Evolutionary conservation across 2,797 vertebrate species (phyloP).

Genomic region (Echiichthys vipera): DNA sequence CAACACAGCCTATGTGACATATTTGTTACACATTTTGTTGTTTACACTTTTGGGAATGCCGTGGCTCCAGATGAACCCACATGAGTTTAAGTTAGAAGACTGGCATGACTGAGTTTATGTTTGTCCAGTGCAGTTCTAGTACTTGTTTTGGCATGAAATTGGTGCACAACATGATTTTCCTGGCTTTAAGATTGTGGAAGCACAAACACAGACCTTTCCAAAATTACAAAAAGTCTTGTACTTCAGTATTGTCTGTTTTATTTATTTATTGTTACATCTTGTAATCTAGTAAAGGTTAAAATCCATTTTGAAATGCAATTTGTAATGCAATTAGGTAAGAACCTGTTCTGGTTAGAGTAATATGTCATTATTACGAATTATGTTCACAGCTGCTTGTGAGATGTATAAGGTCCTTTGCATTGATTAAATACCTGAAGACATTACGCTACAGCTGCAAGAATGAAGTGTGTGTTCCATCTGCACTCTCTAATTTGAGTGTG

Average conservation of each 20-base stretch:
- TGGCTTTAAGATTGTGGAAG: neutral
- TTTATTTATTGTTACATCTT: neutral
- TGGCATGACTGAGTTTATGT: slow-evolving; percentile 9
- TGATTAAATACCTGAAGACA: slow-evolving; percentile 51
- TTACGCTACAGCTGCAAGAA: slow-evolving; percentile 40
- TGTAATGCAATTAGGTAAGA: neutral
- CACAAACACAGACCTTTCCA: neutral
- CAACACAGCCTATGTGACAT: no score
- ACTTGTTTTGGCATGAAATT: slow-evolving; percentile 5
- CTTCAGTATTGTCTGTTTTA: neutral
- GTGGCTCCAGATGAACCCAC: neutral
- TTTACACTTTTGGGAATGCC: slow-evolving; percentile 16
- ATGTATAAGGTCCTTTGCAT: slow-evolving; percentile 25
- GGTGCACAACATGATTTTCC: slow-evolving; percentile 7
- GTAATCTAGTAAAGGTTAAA: neutral
- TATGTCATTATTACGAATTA: slow-evolving; percentile 5
- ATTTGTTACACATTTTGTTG: neutral
- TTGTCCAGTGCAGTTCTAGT: neutral
- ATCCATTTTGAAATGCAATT: neutral
- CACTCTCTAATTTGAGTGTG: slow-evolving; percentile 52
- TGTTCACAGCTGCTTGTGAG: slow-evolving; percentile 39
- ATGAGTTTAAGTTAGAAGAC: neutral
- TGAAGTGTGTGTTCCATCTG: slow-evolving; percentile 47
- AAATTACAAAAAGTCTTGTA: neutral
- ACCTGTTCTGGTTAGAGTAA: slow-evolving; percentile 3